Percentiles rank a stretch among this genome's conserved stretches.
Evolutionary conservation across 2,888 invertebrate genomes (phyloP).

Genomic region (Achlya flavicornis): DNA sequence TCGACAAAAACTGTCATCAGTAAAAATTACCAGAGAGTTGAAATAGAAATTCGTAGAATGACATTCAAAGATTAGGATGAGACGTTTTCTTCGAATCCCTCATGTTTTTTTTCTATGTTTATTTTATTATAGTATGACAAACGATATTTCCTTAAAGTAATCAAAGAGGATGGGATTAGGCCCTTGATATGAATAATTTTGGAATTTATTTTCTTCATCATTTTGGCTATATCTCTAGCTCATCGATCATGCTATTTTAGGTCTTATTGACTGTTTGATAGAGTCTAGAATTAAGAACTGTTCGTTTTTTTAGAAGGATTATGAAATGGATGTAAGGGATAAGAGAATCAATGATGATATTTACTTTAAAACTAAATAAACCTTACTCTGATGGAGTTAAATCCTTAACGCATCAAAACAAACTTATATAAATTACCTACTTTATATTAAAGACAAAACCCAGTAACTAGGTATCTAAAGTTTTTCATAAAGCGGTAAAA

Average conservation of each 20-base stretch:
- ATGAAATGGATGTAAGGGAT: too few species aligned
- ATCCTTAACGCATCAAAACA: neutral
- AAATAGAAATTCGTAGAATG: neutral
- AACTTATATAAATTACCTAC: neutral
- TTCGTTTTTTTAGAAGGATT: too few species aligned
- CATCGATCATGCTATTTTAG: too few species aligned
- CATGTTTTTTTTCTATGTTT: neutral
- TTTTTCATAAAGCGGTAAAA: constrained; percentile 2
- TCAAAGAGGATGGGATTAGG: neutral
- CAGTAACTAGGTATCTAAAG: neutral
- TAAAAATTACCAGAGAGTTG: neutral
- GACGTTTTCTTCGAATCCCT: neutral
- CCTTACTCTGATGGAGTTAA: neutral
- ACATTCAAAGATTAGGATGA: neutral
- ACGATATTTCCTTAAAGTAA: neutral
- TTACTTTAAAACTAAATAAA: too few species aligned
- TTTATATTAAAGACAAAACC: neutral
- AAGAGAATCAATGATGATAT: too few species aligned
- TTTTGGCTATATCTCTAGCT: neutral
- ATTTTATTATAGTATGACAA: neutral
- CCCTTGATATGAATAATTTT: neutral
- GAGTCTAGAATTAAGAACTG: too few species aligned
- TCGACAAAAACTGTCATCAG: neutral
- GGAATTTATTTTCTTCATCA: neutral
- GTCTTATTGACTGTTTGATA: too few species aligned